Conservation (phyloP, 1,140 invertebrate species). For the Stegodyphus mimosarum region DNA sequence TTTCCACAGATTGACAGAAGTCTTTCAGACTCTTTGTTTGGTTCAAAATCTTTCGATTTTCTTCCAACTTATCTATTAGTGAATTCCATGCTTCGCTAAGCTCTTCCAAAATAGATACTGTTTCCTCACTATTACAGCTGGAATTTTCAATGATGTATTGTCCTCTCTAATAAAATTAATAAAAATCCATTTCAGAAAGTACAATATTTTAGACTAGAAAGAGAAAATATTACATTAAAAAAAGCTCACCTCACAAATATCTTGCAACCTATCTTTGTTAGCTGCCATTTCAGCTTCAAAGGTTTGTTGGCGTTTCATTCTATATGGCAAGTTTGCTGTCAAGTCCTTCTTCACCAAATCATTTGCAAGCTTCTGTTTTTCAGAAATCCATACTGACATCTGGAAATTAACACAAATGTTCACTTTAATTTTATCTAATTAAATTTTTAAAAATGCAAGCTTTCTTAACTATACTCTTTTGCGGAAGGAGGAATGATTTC, state of each 20-base stretch:
- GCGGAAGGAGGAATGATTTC: too few relatives aligned
- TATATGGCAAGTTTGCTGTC: constrained; percentile 88
- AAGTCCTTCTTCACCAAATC: constrained; percentile 93
- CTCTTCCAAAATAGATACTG: constrained; percentile 73
- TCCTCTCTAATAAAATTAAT: constrained; percentile 71
- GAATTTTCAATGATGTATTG: constrained; percentile 70
- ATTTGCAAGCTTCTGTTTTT: constrained; percentile 90
- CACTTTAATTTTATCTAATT: too few relatives aligned
- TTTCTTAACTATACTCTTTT: too few relatives aligned
- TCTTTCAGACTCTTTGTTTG: constrained; percentile 82
- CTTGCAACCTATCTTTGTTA: constrained; percentile 78
- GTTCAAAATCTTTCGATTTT: constrained; percentile 85
- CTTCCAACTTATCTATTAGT: constrained; percentile 77
- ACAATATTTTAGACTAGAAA: neutral
- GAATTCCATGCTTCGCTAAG: constrained; percentile 80
- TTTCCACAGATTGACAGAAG: constrained; percentile 78
- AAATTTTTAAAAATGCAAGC: too few relatives aligned
- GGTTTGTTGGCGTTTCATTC: constrained; percentile 95
- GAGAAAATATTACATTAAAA: neutral
- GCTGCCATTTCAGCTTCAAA: constrained; percentile 94
- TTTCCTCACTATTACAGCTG: constrained; percentile 77
- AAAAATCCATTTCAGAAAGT: neutral
- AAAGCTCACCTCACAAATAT: constrained; percentile 11
- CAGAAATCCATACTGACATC: constrained; percentile 79
- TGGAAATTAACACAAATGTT: neutral